phyloP scores from a whole-genome alignment of 2,797 vertebrate species.

The Pseudomugil tenellus region DNA sequence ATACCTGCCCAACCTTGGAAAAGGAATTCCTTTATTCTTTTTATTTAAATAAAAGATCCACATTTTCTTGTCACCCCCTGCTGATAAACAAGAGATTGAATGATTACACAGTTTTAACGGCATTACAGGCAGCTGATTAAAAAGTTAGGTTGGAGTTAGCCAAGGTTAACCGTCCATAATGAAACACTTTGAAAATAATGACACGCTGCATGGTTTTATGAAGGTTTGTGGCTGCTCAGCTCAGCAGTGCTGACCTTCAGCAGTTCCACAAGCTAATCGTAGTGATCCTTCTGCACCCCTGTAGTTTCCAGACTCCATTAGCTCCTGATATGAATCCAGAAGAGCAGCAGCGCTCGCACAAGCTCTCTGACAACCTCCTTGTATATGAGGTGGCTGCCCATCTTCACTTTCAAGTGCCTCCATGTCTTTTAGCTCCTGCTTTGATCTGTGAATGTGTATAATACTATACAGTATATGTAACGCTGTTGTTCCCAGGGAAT shows the following conservation, averaged over 20 bases:
- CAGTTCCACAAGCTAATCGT: constrained; percentile 75
- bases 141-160: constrained; percentile 80
- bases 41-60: constrained; percentile 25
- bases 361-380: constrained; percentile 33
- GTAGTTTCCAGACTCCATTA: constrained; percentile 72
- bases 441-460: constrained; percentile 23
- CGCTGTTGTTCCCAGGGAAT: neutral
- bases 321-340: constrained; percentile 63
- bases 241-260: constrained; percentile 78
- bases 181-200: constrained; percentile 85
- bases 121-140: constrained; percentile 82
- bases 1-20: constrained; percentile 61
- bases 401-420: constrained; percentile 27
- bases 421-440: constrained; percentile 9
- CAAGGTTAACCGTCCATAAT: constrained; percentile 85
- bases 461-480: neutral
- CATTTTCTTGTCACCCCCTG: constrained; percentile 49
- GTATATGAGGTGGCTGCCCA: constrained; percentile 43
- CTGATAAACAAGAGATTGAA: constrained; percentile 73
- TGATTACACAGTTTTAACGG: constrained; percentile 76
- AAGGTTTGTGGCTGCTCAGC: constrained; percentile 79
- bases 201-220: constrained; percentile 83
- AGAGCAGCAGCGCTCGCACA: constrained; percentile 45
- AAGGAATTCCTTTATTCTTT: constrained; percentile 27
- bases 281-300: constrained; percentile 68